phyloP scores from a whole-genome alignment of 1,140 invertebrate genomes.

The Pteromalus puparum region DNA sequence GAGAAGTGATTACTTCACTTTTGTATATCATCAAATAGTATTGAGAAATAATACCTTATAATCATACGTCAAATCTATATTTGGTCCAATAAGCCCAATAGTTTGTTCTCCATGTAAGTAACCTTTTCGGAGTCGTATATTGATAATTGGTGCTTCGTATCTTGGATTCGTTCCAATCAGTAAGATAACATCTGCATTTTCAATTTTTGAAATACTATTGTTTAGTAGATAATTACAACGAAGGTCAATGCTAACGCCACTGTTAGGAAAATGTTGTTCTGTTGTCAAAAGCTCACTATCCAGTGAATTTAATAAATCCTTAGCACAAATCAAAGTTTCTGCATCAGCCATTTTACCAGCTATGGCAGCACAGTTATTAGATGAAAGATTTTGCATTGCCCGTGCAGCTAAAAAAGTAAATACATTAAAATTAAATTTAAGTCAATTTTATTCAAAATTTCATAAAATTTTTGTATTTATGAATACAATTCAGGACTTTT shows the following conservation, averaged over 20 bases:
- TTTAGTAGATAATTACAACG: conserved; percentile 95
- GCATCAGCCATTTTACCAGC: conserved; percentile 94
- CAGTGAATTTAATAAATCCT: conserved; percentile 94
- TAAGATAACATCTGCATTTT: conserved; percentile 95
- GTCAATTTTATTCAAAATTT: no score
- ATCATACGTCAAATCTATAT: conserved; percentile 95
- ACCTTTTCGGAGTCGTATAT: conserved; percentile 95
- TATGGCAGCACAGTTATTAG: conserved; percentile 85
- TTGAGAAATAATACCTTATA: conserved; percentile 82
- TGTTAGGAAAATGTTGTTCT: conserved; percentile 91
- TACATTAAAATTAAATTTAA: conserved; percentile 31
- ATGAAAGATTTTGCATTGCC: conserved; percentile 76
- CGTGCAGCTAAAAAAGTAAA: conserved; percentile 74
- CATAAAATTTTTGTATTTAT: no score
- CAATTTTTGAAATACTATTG: conserved; percentile 89
- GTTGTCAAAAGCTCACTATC: conserved; percentile 92
- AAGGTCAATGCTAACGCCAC: conserved; percentile 91
- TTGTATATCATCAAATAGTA: no score
- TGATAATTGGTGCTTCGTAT: conserved; percentile 98
- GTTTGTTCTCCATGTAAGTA: conserved; percentile 90
- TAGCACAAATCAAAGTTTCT: conserved; percentile 92
- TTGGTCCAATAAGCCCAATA: conserved; percentile 90
- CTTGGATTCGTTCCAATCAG: conserved; percentile 98
- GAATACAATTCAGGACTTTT: no score
- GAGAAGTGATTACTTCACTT: no score